Base-by-base conservation (phyloP, 2,797 vertebrate species). In the Nyctibius grandis region DNA sequence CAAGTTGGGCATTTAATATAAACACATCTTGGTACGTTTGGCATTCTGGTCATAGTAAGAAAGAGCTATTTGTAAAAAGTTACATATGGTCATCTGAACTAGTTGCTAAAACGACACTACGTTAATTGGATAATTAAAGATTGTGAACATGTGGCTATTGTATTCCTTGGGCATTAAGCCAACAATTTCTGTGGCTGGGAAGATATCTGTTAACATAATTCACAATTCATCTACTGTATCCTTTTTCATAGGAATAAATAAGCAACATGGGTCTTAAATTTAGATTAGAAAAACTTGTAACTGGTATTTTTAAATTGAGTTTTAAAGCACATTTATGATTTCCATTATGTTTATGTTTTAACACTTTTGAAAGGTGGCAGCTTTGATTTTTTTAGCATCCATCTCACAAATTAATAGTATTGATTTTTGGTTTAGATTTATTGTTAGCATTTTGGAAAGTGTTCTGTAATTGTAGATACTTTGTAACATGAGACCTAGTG, bases 51-150 rank as follows among this genome's bases (percentile, higher is more conserved):
- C 98, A 96, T 97, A 95, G 96, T 97, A 97, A 96, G 97, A 97
- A 96, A 80, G 90, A 95, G 87, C 87, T 94, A 78, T 96, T 97
- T 96, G 89, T 91, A 96, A 96, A 86, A 97, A 97, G 92, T 97
- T 98, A 93, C 95, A 95, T 97, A 95, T 97, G 96, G 96, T 97
- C 97, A 97, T 98, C 96, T 98, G 97, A 98, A 97, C 96, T 98
- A 98, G 98, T 98, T 98, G 96, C 97, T 96, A 96, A 97, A 98
- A 97, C 1, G 97, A 97, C 96, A 97, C 96, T 95, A 95, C 95
- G 91, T 98, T 98, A 98, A 98, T 98, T 97, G 97, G 97, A 97
- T 98, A 98, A 98, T 98, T 98, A 98, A 98, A 96, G 97, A 97
- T 97, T 97, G 96, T 0, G 59, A 97, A 96, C 97, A 97, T 97